A percentile compares a stretch with the other conserved stretches of the same genome.
Conservation (phyloP, 2,113 vertebrate genomes). For the Chloroceryle aenea region DNA sequence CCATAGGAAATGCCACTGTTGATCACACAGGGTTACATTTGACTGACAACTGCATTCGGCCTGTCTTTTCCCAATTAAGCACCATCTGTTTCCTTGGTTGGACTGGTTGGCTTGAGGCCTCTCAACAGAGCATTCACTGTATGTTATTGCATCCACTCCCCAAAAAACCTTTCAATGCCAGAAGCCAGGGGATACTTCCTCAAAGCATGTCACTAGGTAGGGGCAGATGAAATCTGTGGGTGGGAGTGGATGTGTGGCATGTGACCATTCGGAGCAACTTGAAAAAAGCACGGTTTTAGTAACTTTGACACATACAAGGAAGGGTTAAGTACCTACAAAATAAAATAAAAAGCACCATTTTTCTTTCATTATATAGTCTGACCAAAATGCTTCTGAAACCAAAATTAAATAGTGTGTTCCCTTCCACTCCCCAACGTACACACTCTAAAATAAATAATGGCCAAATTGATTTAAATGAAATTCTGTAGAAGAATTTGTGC, state of each 20-base stretch:
- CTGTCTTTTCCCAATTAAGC: conserved; percentile 34
- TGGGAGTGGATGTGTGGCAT: neutral
- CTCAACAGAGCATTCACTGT: conserved; percentile 8
- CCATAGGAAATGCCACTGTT: conserved; percentile 40
- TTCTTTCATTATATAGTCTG: conserved; percentile 56
- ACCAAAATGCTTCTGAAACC: conserved; percentile 52
- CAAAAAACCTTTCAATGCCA: neutral
- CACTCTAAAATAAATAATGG: conserved; percentile 63
- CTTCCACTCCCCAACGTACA: neutral
- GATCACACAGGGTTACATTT: neutral
- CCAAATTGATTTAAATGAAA: conserved; percentile 73
- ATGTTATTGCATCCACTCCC: neutral
- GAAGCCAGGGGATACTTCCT: neutral
- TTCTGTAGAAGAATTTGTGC: conserved; percentile 74
- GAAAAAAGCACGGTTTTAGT: neutral
- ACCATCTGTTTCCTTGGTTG: neutral
- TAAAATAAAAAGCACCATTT: conserved; percentile 55
- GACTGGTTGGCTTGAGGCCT: neutral
- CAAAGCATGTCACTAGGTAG: neutral
- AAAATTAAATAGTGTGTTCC: conserved; percentile 51
- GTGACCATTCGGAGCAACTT: neutral
- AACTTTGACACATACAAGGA: neutral
- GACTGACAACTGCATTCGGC: conserved; percentile 7
- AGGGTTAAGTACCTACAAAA: conserved; percentile 31
- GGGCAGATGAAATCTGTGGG: neutral